Base-by-base conservation (phyloP, 2,113 vertebrate species). In the Pampusana beccarii region DNA sequence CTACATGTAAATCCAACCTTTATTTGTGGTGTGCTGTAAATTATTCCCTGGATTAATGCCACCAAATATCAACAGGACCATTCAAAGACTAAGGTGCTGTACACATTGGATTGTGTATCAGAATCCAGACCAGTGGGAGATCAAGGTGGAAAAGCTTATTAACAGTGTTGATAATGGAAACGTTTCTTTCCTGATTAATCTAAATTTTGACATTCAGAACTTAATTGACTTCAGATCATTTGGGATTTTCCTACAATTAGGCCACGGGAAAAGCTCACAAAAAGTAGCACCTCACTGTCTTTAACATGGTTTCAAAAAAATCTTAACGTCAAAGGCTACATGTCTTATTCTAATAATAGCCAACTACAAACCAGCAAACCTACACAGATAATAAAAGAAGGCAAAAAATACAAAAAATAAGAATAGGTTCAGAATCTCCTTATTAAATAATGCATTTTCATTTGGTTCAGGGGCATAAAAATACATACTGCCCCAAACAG, bases 161-260 rank as follows among this genome's bases (percentile, higher is more conserved):
- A 96, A 72, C 74, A 85, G 34, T 31, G 38, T 61, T 86, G 51
- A 80, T 65, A 91, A 90, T 64, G 28, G 48, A 91, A 88, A 25
- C 17, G 24, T 44, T 92, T 88, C 42, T 67, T 80, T 84, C 40
- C 50, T 24, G 13, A 89, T 82, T 89, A 81, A 87, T 89, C 24
- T 79, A 42, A 91, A 94, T 87, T 90, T 90, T 94, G 80, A 94
- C 80, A 94, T 79, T 93, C 81, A 90, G 62, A 91, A 88, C 50
- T 80, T 97, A 94, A 97, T 83, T 95, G 93, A 93, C 65, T 97
- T 89, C 31, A 71, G 33, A 80, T 65, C 87, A 92, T 56, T 36
- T 86, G 94, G 86, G 92, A 96, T 80, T 93, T 89, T 74, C 70
- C 79, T 69, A 94, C 94, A 97, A 96, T 50, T 66, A 94, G 93